Conservation (phyloP, 2,113 vertebrate genomes). For the Eptatretus burgeri region DNA sequence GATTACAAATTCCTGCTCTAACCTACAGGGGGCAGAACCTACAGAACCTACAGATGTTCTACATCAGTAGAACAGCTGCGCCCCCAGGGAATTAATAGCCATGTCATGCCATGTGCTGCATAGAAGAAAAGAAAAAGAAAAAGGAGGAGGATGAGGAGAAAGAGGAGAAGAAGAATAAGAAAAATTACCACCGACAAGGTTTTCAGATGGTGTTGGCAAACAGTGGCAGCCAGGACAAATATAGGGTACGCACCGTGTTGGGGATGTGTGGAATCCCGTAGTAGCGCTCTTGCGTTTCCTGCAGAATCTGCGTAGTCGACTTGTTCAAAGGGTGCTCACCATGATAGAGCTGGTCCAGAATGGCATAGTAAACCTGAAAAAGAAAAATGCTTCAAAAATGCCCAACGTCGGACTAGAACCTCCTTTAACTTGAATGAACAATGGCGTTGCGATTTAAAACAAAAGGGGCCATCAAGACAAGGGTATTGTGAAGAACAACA, state of each 20-base stretch:
- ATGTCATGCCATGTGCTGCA: not conserved
- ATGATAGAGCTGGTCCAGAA: slow-evolving; percentile 79
- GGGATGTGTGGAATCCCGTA: slow-evolving; percentile 53
- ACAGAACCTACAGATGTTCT: too few species aligned
- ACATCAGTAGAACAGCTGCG: too few species aligned
- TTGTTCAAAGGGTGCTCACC: slow-evolving; percentile 29
- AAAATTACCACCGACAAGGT: slow-evolving; percentile 8
- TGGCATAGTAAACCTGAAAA: slow-evolving; percentile 58
- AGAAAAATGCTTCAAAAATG: slow-evolving; percentile 3
- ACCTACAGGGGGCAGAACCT: too few species aligned
- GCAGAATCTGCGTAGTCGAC: slow-evolving; percentile 60
- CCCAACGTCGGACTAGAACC: too few species aligned
- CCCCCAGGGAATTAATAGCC: slow-evolving; percentile 9
- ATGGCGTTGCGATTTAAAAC: too few species aligned
- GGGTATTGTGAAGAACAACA: too few species aligned
- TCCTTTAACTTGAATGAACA: too few species aligned
- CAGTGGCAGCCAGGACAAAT: slow-evolving; percentile 6
- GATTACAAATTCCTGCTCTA: too few species aligned
- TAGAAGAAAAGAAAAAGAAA: slow-evolving; percentile 9
- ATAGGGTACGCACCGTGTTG: slow-evolving; percentile 39
- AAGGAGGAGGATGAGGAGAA: slow-evolving; percentile 13
- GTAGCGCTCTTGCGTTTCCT: slow-evolving; percentile 49
- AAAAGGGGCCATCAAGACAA: too few species aligned
- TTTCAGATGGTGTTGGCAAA: too few species aligned
- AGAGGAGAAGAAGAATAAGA: slow-evolving; percentile 14